Conservation (phyloP, 2,113 vertebrate species). For the Vidua chalybeata region DNA sequence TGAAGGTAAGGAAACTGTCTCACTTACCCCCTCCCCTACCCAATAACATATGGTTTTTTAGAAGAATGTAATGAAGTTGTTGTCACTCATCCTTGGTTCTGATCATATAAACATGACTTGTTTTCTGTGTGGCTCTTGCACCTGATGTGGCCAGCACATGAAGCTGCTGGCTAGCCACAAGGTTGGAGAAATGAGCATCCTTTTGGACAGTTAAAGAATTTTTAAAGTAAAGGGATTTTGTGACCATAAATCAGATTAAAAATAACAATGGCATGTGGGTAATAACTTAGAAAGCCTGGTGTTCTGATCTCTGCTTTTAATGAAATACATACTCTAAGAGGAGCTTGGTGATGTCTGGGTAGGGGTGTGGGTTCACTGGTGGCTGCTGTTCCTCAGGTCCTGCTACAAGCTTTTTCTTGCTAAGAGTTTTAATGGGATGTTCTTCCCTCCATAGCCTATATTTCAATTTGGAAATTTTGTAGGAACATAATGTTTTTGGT, state of each 20-base stretch:
- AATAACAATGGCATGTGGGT: accelerated
- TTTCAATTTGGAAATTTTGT: background rate
- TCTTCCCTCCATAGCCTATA: background rate
- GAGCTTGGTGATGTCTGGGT: background rate
- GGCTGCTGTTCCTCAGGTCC: background rate
- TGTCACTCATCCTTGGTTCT: background rate
- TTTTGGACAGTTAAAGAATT: background rate
- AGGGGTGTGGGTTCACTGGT: background rate
- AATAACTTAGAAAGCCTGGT: background rate
- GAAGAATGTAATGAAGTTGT: background rate
- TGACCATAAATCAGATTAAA: background rate
- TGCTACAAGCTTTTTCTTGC: background rate
- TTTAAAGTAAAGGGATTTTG: background rate
- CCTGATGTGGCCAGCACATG: background rate
- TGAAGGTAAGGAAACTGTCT: conserved; percentile 81
- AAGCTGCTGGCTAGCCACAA: background rate
- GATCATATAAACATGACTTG: background rate
- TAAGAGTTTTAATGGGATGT: background rate
- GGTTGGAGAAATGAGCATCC: background rate
- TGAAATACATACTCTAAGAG: background rate
- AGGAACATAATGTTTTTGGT: background rate
- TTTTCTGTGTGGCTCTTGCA: background rate
- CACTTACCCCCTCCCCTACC: background rate
- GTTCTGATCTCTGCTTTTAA: background rate
- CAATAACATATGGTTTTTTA: background rate